Conservation (phyloP, 2,113 vertebrate species). For the Cyphomyrus plagiostoma region DNA sequence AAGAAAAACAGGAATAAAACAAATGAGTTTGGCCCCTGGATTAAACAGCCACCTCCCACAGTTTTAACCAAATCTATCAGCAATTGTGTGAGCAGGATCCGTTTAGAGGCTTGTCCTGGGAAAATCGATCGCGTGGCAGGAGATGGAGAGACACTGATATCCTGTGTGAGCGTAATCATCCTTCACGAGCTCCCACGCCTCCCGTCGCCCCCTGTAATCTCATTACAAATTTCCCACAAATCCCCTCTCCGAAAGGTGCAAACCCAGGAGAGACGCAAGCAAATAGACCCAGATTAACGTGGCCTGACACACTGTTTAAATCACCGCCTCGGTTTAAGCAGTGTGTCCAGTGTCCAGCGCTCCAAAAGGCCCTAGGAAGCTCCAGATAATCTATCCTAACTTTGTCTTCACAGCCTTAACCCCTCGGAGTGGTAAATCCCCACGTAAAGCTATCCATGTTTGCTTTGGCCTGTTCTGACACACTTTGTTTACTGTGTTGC, state of each 20-base stretch:
- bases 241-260: constrained; percentile 31
- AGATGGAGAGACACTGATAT: constrained; percentile 18
- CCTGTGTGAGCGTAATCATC: constrained; percentile 16
- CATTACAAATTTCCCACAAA: constrained; percentile 40
- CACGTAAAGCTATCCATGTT: neutral
- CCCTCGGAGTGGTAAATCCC: neutral
- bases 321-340: constrained; percentile 11
- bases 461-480: neutral
- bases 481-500: neutral
- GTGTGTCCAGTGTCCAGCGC: constrained; percentile 22
- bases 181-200: constrained; percentile 27
- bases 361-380: neutral
- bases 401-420: neutral
- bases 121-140: constrained; percentile 32
- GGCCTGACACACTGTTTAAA: constrained; percentile 33
- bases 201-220: constrained; percentile 38
- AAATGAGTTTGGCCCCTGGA: neutral
- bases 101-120: neutral
- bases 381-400: neutral
- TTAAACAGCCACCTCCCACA: neutral
- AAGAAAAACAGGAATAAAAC: neutral
- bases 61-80: neutral
- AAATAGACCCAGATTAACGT: constrained; percentile 41
- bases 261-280: constrained; percentile 27
- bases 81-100: neutral